These are phyloP conservation scores for Eublepharis macularius DNA, from an alignment of 2,113 vertebrate genomes.

Conservation along the genomic window DNA sequence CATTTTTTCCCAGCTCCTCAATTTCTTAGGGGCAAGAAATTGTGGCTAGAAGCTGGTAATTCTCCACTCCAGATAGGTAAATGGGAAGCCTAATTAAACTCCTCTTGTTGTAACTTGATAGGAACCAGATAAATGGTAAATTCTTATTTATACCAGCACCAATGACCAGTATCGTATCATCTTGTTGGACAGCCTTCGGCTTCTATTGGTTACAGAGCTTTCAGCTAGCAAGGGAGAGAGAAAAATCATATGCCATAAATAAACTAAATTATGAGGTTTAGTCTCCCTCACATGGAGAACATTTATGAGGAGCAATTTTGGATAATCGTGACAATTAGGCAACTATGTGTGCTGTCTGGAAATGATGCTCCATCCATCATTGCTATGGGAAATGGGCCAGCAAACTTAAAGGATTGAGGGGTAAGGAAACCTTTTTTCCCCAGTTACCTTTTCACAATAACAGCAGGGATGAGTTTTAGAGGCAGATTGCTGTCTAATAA, in stretches of 20 bases:
- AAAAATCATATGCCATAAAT: neutral
- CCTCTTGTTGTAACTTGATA: neutral
- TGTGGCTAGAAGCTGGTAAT: too few species aligned
- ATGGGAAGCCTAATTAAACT: too few species aligned
- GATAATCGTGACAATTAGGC: conserved; percentile 34
- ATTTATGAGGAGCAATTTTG: conserved; percentile 37
- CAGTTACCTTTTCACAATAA: conserved; percentile 38
- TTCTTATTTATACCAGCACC: neutral
- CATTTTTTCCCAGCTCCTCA: too few species aligned
- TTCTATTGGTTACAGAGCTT: neutral
- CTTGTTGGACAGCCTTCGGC: neutral
- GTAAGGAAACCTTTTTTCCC: neutral
- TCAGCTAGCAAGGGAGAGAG: neutral
- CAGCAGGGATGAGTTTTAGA: conserved; percentile 20
- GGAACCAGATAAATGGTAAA: neutral
- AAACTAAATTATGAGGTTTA: conserved; percentile 30
- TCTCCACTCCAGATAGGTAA: too few species aligned
- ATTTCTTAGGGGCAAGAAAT: too few species aligned
- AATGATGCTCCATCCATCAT: conserved; percentile 40
- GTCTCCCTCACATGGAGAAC: conserved; percentile 6
- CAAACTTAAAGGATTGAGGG: conserved; percentile 20
- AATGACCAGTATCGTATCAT: neutral
- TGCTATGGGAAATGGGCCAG: conserved; percentile 8
- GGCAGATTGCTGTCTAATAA: conserved; percentile 27
- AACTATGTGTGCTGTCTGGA: conserved; percentile 36